Base-by-base conservation (phyloP, 37 sponge, comb jelly and placozoan species). In the Beroe forskalii region DNA sequence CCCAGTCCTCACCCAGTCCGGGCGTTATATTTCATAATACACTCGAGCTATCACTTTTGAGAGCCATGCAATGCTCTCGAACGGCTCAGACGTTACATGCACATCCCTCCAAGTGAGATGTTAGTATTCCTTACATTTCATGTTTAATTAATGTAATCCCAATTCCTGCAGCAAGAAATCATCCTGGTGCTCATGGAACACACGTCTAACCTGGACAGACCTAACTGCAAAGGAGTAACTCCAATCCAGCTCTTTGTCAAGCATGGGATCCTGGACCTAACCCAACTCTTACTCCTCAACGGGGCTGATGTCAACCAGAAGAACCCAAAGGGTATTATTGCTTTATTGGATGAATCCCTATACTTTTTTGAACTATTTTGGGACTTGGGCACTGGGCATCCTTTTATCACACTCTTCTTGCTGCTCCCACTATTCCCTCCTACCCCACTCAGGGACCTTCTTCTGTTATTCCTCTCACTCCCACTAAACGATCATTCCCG, bases 231-330 rank as follows among this genome's bases (percentile, higher is more conserved):
- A 43, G 86, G 86, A 30, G 55, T 80, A n/a, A 80, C 86, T 25
- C 86, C 86, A 17, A 27, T 80, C 1, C 86, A 80, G 55, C 86
- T 80, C 30, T 43, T 80, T 6, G 86, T 80, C 3, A 80, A 23
- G 28, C 12, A 80, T n/a, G 86, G 86, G 0, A n/a, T 44, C 43
- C 44, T 80, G 0, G 55, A 80, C 44, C 37, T 80, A 17, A 9
- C 86, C 6, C 86, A 80, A n/a, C 86, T 80, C 4, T 30, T 41
- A 0, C 55, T 80, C 3, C 86, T 80, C 23, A 80, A 80, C 55
- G 86, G 86, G 55, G 86, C 86, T 25, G 28, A 80, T 43, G 86
- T 80, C 3, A 44, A 80, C 48, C 86, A 80, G 55, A 41, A 1
- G 4, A 80, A 80, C 55, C 86, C 37, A 6, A 43, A 22, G 22